Conservation (phyloP, 2,113 vertebrate species). For the Zapus hudsonius region DNA sequence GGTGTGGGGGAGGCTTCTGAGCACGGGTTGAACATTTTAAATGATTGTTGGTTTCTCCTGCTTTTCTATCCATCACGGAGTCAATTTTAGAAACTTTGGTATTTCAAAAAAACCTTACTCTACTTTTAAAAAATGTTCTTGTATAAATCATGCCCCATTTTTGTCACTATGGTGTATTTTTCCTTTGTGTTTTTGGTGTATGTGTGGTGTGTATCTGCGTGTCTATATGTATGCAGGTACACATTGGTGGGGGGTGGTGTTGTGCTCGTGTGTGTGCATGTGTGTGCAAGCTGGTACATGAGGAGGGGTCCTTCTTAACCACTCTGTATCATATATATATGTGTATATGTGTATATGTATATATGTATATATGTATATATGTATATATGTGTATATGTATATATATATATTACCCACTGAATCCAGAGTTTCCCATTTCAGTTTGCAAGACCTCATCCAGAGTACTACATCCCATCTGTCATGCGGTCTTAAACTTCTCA, state of each 20-base stretch:
- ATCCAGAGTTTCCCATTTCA: no score
- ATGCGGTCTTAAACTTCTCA: not conserved
- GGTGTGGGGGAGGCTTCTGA: not conserved
- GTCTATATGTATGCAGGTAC: no score
- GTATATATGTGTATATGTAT: no score
- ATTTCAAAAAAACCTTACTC: not conserved
- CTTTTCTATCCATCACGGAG: not conserved
- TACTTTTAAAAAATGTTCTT: not conserved
- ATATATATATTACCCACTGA: no score
- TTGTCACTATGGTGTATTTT: not conserved
- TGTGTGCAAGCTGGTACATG: no score
- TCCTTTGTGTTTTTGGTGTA: not conserved
- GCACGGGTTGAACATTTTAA: not conserved
- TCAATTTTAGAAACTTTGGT: not conserved
- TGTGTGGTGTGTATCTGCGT: no score
- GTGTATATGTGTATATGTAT: no score
- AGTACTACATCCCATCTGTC: not conserved
- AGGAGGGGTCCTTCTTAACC: no score
- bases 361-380: no score
- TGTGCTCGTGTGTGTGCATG: no score
- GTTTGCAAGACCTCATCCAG: not conserved
- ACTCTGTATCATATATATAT: no score
- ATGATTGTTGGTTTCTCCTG: not conserved
- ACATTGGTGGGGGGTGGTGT: no score
- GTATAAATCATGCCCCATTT: not conserved